Conservation (phyloP, 2,113 vertebrate genomes). For the Sisor rabdophorus region DNA sequence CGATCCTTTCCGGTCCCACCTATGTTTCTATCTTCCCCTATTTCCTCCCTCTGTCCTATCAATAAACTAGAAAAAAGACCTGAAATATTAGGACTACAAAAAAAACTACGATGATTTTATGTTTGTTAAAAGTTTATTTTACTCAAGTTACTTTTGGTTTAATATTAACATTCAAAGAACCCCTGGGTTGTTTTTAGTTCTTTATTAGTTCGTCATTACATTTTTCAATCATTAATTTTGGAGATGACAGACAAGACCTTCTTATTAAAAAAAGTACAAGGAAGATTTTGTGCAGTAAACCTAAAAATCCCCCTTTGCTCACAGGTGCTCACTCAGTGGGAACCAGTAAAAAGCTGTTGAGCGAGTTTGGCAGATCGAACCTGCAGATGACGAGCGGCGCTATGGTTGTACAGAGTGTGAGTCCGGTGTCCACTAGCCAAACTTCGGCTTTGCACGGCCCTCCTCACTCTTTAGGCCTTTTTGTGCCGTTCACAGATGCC, state of each 20-base stretch:
- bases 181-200: constrained; percentile 10
- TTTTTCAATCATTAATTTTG: constrained; percentile 22
- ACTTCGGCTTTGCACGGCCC: constrained; percentile 66
- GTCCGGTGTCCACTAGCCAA: constrained; percentile 65
- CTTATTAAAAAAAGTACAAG: not conserved
- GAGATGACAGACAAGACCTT: not conserved
- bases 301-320: constrained; percentile 33
- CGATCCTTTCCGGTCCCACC: too few relatives aligned
- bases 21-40: too few relatives aligned
- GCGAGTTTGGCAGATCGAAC: constrained; percentile 72
- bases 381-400: constrained; percentile 74
- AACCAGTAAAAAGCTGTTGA: constrained; percentile 68
- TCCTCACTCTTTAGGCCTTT: constrained; percentile 69
- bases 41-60: too few relatives aligned
- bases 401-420: constrained; percentile 73
- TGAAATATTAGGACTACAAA: too few relatives aligned
- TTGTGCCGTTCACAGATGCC: constrained; percentile 74
- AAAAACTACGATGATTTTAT: too few relatives aligned
- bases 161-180: constrained; percentile 8
- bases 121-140: constrained; percentile 4
- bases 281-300: not conserved
- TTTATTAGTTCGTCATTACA: not conserved
- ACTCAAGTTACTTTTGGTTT: not conserved
- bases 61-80: not conserved
- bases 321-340: constrained; percentile 71